Evolutionary conservation across 2,888 invertebrate species (phyloP), one percentile per base, ranked within the genome.

Genomic region (Phania funesta): DNA sequence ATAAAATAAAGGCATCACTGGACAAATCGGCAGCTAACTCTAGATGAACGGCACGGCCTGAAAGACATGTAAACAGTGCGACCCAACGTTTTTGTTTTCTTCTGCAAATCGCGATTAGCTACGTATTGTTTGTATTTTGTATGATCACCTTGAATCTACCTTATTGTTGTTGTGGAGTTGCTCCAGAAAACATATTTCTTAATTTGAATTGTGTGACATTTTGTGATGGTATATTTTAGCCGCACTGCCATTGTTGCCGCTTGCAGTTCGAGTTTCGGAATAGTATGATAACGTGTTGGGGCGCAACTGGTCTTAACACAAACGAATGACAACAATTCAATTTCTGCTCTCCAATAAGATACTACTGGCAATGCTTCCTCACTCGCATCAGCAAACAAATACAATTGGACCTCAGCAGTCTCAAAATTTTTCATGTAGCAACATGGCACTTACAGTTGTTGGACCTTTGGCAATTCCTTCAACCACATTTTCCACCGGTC

Each of bases 21-120:
- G 64, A 68, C 4, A 74, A 29, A 29, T 65, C 50, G 1, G 62
- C 11, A 0, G 78, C 54, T 1, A 81, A 50, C 38, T 84, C 52
- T n/a, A n/a, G n/a, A n/a, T n/a, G n/a, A n/a, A n/a, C n/a, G n/a
- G n/a, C n/a, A n/a, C n/a, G n/a, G n/a, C n/a, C n/a, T 1, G 79
- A 80, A 16, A 84, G 20, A 22, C 83, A 84, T 2, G 84, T 84
- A 54, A 85, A 84, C 20, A 84, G n/a, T 9, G 29, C 4, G 4
- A 29, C 7, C 11, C 3, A 18, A 16, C 48, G 20, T 16, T 35
- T 18, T 75, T 74, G 48, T 68, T 24, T 16, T 68, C 68, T 48
- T 68, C 79, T 0, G 46, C 24, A 11, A 74, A 80, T 74, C 64
- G 4, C 80, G 46, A 50, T 75, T 54, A 3, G 76, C 64, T 4